Evolutionary conservation across 2,888 invertebrate genomes (phyloP).

Genomic region (Lacanobia wlatinum): DNA sequence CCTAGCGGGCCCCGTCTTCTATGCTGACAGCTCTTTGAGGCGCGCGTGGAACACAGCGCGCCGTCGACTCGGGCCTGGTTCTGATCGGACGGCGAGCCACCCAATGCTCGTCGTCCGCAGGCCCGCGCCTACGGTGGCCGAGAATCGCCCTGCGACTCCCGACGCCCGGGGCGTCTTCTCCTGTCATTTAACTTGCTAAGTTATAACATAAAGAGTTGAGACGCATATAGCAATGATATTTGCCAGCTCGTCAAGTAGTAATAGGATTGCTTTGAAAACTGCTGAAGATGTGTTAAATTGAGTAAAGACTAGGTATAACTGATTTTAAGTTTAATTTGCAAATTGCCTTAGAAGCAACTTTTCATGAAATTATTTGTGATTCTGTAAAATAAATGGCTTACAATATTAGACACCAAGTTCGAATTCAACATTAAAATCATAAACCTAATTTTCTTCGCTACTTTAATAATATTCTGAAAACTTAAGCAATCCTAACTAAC

Average conservation of each 20-base stretch:
- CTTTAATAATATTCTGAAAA: neutral
- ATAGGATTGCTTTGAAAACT: constrained; percentile 22
- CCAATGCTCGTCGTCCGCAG: too few species aligned
- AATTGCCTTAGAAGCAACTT: constrained; percentile 1
- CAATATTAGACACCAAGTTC: neutral
- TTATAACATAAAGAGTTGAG: constrained; percentile 21
- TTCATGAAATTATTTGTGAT: neutral
- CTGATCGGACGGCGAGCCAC: too few species aligned
- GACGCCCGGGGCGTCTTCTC: too few species aligned
- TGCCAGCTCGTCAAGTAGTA: constrained; percentile 4
- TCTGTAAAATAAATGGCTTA: neutral
- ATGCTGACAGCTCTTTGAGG: too few species aligned
- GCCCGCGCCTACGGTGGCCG: too few species aligned
- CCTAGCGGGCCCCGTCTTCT: too few species aligned
- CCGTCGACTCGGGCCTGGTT: too few species aligned
- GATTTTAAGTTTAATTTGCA: neutral
- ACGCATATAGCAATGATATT: constrained; percentile 7
- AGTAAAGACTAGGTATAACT: neutral
- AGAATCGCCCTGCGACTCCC: too few species aligned
- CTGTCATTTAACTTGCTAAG: constrained; percentile 29
- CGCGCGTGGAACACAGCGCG: too few species aligned
- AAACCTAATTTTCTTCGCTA: neutral
- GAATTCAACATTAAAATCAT: neutral
- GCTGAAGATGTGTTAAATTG: constrained; percentile 11
- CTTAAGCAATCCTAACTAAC: neutral